phyloP scores from a whole-genome alignment of 35 echinoderm and acorn worm genomes.

The Ophioderma brevispina region DNA sequence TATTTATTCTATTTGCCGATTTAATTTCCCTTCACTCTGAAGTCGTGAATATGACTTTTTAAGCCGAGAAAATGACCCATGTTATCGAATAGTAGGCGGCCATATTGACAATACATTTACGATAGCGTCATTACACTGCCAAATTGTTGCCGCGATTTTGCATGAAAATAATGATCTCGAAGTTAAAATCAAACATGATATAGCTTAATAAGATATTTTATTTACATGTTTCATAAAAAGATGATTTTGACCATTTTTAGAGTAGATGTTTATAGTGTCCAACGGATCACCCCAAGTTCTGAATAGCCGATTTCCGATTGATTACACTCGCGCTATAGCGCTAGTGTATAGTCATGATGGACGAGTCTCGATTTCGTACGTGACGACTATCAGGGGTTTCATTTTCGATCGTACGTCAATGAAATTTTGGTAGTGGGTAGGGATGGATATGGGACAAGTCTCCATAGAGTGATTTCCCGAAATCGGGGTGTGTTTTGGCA shows the following conservation, averaged over 20 bases:
- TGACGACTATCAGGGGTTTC: no score
- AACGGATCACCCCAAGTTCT: no score
- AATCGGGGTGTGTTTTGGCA: no score
- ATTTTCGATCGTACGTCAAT: no score
- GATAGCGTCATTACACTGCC: not conserved
- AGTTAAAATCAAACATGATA: not conserved
- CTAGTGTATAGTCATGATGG: no score
- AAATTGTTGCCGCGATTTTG: not conserved
- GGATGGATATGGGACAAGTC: no score
- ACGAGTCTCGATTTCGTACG: no score
- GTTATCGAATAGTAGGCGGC: not conserved
- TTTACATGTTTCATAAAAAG: not conserved
- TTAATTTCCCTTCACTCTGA: not conserved
- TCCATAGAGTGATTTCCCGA: no score
- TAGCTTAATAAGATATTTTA: not conserved
- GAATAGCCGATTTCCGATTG: no score
- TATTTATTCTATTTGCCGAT: not conserved
- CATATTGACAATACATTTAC: not conserved
- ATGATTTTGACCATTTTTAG: not conserved
- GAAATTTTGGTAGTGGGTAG: no score
- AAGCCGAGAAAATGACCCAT: not conserved
- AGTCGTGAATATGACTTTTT: not conserved
- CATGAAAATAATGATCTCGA: not conserved
- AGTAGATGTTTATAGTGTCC: not conserved
- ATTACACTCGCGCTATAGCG: no score